phyloP scores from a whole-genome alignment of 1,140 invertebrate species.

The Panagrolaimus sp. region DNA sequence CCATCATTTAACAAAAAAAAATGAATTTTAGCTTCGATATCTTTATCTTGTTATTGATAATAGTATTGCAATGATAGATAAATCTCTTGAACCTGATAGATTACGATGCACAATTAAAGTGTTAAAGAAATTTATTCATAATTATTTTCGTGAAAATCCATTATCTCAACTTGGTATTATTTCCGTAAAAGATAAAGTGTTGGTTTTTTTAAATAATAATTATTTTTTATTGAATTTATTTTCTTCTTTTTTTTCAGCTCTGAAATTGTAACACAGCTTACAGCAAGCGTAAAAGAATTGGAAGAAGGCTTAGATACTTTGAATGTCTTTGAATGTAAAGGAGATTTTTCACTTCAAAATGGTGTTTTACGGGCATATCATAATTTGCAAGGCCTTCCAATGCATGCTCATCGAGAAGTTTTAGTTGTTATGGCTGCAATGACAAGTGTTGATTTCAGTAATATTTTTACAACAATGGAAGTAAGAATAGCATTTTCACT shows the following conservation, averaged over 20 bases:
- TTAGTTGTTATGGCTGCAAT: constrained; percentile 9
- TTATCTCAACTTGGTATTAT: constrained; percentile 9
- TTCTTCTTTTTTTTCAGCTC: too few relatives aligned
- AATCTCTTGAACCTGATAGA: neutral
- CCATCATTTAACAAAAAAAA: neutral
- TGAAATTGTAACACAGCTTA: neutral
- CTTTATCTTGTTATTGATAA: constrained; percentile 11
- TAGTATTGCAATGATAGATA: constrained; percentile 5
- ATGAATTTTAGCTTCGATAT: constrained; percentile 5
- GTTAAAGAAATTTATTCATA: constrained; percentile 12
- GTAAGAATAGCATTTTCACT: neutral
- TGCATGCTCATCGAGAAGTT: constrained; percentile 3
- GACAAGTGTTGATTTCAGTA: neutral
- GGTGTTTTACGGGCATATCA: neutral
- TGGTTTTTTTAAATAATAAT: too few relatives aligned
- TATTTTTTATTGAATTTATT: too few relatives aligned
- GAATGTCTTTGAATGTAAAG: constrained; percentile 6
- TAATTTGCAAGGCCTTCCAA: constrained; percentile 10
- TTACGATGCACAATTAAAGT: neutral
- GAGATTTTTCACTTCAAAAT: constrained; percentile 16
- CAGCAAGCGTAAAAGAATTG: neutral
- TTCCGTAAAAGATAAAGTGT: neutral
- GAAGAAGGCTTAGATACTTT: neutral
- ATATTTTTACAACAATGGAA: constrained; percentile 16
- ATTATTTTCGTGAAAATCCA: constrained; percentile 10